phyloP scores from a whole-genome alignment of 2,888 invertebrate species.

The Thalpophila matura region DNA sequence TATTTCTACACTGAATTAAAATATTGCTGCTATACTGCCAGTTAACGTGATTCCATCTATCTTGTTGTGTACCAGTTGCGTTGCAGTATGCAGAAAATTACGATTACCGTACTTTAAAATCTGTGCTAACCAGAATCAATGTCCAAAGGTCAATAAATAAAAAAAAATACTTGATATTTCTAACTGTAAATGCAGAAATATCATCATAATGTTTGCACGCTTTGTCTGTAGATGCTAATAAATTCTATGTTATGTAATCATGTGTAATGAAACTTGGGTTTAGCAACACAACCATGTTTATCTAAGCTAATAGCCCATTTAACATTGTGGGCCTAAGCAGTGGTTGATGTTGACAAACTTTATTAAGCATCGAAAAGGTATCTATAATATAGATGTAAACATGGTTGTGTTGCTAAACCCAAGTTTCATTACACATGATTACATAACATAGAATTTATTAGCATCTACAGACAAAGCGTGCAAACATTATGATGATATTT shows the following conservation, averaged over 20 bases:
- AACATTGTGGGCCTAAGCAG: background rate
- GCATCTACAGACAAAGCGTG: conserved; percentile 6
- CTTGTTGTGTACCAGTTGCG: conserved; percentile 2
- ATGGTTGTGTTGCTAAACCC: conserved; percentile 10
- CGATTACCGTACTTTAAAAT: conserved; percentile 14
- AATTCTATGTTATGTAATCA: conserved; percentile 8
- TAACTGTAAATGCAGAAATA: background rate
- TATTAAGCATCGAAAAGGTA: background rate
- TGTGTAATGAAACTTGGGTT: conserved; percentile 10
- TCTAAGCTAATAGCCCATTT: conserved; percentile 19
- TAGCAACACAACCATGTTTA: conserved; percentile 16
- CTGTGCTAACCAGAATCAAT: conserved; percentile 3
- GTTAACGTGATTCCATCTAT: conserved; percentile 16
- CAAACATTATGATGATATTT: background rate
- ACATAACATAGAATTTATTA: conserved; percentile 2
- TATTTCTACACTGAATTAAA: conserved; percentile 42
- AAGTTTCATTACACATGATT: conserved; percentile 7
- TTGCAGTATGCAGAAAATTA: conserved; percentile 11
- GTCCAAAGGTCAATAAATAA: background rate
- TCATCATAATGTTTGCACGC: background rate
- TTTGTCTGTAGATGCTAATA: conserved; percentile 1
- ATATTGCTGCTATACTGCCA: conserved; percentile 14
- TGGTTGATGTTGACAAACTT: background rate
- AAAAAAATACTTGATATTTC: background rate
- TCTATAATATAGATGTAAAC: no score